Conservation (phyloP, 2,113 vertebrate species). For the Coturnix japonica region DNA sequence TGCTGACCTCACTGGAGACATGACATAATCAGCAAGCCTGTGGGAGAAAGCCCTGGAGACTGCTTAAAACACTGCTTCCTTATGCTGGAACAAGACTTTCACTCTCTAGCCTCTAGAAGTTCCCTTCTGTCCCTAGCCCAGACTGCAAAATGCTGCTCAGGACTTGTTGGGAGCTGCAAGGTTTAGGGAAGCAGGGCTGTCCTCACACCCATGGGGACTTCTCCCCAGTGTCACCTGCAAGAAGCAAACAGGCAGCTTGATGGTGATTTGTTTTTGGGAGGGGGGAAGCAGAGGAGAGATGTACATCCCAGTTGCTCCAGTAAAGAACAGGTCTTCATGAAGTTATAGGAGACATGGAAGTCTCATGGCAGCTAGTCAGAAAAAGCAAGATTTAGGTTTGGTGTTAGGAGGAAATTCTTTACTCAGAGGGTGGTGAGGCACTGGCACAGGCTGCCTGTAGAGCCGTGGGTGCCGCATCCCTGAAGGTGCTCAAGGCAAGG, state of each 20-base stretch:
- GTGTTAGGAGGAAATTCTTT: neutral
- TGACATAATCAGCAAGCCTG: constrained; percentile 48
- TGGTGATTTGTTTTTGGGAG: neutral
- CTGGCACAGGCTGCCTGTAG: neutral
- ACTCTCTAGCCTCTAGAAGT: constrained; percentile 53
- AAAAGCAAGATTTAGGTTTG: neutral
- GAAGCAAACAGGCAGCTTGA: neutral
- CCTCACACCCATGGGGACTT: neutral
- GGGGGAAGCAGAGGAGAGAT: neutral
- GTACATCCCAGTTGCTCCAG: neutral
- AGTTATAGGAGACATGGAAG: neutral
- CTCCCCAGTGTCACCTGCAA: rapidly evolving
- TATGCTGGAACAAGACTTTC: constrained; percentile 70
- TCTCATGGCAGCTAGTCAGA: neutral
- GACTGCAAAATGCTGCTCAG: neutral
- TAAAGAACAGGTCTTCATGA: neutral
- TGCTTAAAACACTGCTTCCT: constrained; percentile 63
- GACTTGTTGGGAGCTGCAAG: neutral
- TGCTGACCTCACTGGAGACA: constrained; percentile 71
- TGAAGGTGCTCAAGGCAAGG: too few species aligned
- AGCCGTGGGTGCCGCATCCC: neutral
- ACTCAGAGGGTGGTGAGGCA: neutral
- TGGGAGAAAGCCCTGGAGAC: constrained; percentile 10
- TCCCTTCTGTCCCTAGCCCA: neutral
- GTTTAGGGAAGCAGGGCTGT: neutral